Evolutionary conservation across 2,888 invertebrate species (phyloP).

Genomic region (Dynastes grantii): DNA sequence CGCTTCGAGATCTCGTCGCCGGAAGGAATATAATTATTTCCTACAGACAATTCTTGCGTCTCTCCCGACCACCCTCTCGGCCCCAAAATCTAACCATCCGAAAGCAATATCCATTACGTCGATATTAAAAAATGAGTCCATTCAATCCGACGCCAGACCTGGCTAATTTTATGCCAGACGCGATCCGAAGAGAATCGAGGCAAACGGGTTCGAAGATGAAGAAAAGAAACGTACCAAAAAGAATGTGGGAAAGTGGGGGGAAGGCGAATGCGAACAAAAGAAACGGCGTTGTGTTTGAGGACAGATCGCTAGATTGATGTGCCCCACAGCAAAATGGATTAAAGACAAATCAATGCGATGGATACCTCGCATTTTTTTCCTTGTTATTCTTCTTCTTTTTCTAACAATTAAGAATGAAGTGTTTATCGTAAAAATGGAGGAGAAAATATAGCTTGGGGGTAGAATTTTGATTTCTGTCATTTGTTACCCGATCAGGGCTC

Average conservation of each 20-base stretch:
- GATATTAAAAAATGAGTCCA: slow-evolving; percentile 36
- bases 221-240: background rate
- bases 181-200: background rate
- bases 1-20: background rate
- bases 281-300: background rate
- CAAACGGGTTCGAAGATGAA: background rate
- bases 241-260: background rate
- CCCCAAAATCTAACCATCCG: too few relatives aligned
- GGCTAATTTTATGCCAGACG: slow-evolving; percentile 33
- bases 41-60: slow-evolving; percentile 12
- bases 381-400: too few relatives aligned
- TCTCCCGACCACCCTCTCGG: background rate
- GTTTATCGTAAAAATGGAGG: too few relatives aligned
- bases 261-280: background rate
- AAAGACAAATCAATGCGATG: too few relatives aligned
- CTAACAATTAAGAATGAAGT: too few relatives aligned
- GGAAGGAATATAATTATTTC: slow-evolving; percentile 27
- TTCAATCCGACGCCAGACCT: slow-evolving; percentile 20
- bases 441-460: too few relatives aligned
- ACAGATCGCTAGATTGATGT: slow-evolving; percentile 4
- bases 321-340: background rate
- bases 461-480: too few relatives aligned
- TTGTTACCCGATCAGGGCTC: too few relatives aligned
- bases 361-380: too few relatives aligned
- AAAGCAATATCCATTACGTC: slow-evolving; percentile 26